phyloP scores from a whole-genome alignment of 2,888 invertebrate genomes.

The Xestia rhomboidea region DNA sequence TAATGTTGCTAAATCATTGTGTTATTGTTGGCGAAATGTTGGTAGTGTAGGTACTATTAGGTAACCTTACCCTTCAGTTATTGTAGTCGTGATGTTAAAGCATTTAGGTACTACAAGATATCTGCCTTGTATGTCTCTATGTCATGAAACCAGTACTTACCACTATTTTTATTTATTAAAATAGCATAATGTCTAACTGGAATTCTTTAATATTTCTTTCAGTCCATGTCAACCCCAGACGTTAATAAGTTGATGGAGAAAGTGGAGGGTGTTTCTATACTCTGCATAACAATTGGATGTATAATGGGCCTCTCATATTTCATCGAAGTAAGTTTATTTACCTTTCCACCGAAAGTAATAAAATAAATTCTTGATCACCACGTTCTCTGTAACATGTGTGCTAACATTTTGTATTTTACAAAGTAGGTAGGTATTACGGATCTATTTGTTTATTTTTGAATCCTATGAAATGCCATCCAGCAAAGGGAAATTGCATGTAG shows the following conservation, averaged over 20 bases:
- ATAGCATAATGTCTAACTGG: slow-evolving; percentile 8
- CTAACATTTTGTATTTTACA: background rate
- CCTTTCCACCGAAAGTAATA: background rate
- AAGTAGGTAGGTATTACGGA: too few species aligned
- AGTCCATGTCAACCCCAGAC: slow-evolving; percentile 77
- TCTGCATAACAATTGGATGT: slow-evolving; percentile 73
- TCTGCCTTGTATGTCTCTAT: background rate
- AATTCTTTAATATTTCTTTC: slow-evolving; percentile 45
- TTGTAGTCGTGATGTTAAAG: too few species aligned
- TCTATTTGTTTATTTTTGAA: background rate
- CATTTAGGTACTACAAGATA: too few species aligned
- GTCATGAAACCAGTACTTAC: background rate
- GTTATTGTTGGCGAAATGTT: too few species aligned
- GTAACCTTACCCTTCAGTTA: too few species aligned
- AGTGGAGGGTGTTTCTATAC: slow-evolving; percentile 69
- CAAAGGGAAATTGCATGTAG: background rate
- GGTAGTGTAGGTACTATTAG: too few species aligned
- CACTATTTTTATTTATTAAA: too few species aligned
- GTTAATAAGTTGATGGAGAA: slow-evolving; percentile 70
- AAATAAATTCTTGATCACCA: background rate
- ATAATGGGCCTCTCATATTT: slow-evolving; percentile 74
- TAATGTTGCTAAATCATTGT: too few species aligned
- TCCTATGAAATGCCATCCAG: background rate
- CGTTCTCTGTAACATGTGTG: background rate
- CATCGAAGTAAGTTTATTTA: slow-evolving; percentile 70